phyloP scores from a whole-genome alignment of 2,797 vertebrate species.

The Dendrocincla tyrannina region DNA sequence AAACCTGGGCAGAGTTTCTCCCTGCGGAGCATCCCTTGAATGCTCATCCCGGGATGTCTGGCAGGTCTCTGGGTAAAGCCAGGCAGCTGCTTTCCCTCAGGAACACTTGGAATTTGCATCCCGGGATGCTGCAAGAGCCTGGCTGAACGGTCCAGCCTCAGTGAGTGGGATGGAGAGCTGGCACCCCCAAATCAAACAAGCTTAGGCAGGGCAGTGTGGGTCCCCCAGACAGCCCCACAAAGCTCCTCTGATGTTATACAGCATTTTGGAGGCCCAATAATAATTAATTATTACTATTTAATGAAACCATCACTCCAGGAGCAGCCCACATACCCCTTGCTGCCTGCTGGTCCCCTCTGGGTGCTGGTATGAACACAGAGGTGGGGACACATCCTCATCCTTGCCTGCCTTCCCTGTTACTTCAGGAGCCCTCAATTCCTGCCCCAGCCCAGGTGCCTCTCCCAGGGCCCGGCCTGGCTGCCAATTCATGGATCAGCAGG shows the following conservation, averaged over 20 bases:
- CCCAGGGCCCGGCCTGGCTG: background rate
- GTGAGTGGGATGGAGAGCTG: rapidly evolving
- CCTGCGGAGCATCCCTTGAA: background rate
- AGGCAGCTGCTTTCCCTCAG: background rate
- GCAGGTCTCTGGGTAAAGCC: background rate
- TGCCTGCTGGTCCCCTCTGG: rapidly evolving
- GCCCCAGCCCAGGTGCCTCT: background rate
- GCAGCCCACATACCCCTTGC: rapidly evolving
- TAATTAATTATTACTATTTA: background rate
- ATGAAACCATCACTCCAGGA: background rate
- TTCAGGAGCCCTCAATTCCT: conserved; percentile 58
- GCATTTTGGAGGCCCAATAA: background rate
- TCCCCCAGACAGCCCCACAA: background rate
- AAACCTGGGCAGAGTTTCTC: background rate
- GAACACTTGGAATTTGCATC: background rate
- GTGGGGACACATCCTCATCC: background rate
- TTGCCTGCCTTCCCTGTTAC: background rate
- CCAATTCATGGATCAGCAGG: background rate
- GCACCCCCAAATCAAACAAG: background rate
- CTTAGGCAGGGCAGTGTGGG: no score
- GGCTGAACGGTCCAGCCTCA: rapidly evolving
- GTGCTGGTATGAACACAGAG: rapidly evolving
- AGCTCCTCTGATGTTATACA: rapidly evolving
- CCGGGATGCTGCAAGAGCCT: background rate
- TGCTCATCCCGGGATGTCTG: background rate